Evolutionary conservation across 2,888 invertebrate genomes (phyloP).

Genomic region (Papilio gigon): DNA sequence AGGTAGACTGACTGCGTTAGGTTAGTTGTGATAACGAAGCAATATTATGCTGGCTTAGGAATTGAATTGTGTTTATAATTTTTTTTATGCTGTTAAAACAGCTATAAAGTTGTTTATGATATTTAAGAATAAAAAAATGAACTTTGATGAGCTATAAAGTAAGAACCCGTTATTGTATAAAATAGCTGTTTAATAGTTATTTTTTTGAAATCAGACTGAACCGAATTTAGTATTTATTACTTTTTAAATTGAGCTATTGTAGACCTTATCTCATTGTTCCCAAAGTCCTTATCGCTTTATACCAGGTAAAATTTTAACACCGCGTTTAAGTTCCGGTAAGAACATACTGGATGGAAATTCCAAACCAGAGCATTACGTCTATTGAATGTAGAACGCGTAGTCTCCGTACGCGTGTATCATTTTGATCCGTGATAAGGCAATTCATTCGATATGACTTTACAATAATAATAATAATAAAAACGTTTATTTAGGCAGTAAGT

Average conservation of each 20-base stretch:
- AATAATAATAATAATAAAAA: too few relatives aligned
- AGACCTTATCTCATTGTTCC: not conserved
- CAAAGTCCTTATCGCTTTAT: not conserved
- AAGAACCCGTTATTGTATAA: too few relatives aligned
- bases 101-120: not conserved
- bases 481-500: too few relatives aligned
- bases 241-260: not conserved
- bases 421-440: not conserved
- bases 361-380: not conserved
- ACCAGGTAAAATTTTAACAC: not conserved
- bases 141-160: too few relatives aligned
- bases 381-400: not conserved
- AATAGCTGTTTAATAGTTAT: too few relatives aligned
- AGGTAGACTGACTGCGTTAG: conserved; percentile 7
- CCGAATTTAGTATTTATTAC: not conserved
- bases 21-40: not conserved
- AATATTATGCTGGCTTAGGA: not conserved
- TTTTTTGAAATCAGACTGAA: too few relatives aligned
- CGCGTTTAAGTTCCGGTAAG: not conserved
- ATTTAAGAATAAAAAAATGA: not conserved
- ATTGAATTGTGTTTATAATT: conserved; percentile 2
- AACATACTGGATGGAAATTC: not conserved
- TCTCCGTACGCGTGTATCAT: not conserved
- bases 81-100: not conserved
- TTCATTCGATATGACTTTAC: not conserved